phyloP scores from a whole-genome alignment of 2,888 invertebrate genomes.

The Oxyteleia sp. region DNA sequence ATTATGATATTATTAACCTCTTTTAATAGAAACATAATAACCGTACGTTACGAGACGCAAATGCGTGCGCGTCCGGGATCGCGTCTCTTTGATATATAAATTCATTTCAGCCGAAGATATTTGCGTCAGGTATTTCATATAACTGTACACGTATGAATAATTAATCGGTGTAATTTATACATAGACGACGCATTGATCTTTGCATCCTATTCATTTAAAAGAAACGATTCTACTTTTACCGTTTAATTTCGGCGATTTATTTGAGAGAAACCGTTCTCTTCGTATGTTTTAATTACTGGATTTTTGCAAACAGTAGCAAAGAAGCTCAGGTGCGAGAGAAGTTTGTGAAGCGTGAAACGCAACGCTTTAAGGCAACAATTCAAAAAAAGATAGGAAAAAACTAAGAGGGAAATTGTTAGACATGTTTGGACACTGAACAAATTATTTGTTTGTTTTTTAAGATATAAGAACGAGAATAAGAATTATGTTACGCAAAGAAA shows the following conservation, averaged over 20 bases:
- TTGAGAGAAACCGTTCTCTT: background rate
- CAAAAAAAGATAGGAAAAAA: too few species aligned
- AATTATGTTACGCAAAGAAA: too few species aligned
- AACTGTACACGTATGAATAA: conserved; percentile 32
- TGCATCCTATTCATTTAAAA: background rate
- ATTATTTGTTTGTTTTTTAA: too few species aligned
- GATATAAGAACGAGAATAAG: too few species aligned
- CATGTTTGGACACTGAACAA: too few species aligned
- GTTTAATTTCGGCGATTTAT: background rate
- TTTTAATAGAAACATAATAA: conserved; percentile 50
- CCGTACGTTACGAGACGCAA: conserved; percentile 24
- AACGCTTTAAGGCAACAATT: background rate
- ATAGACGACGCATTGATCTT: background rate
- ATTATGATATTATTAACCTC: conserved; percentile 56
- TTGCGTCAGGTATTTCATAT: conserved; percentile 23
- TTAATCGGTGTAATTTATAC: conserved; percentile 17
- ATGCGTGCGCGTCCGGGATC: conserved; percentile 30
- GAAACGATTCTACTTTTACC: background rate
- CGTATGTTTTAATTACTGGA: background rate
- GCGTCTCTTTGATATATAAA: conserved; percentile 22
- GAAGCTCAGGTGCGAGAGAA: background rate
- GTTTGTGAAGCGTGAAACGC: background rate
- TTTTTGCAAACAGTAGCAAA: background rate
- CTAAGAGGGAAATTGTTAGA: too few species aligned
- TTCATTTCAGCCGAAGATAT: conserved; percentile 25